These are phyloP conservation scores for Luffia ferchaultella DNA, from an alignment of 2,888 invertebrate genomes.

Conservation along the genomic window DNA sequence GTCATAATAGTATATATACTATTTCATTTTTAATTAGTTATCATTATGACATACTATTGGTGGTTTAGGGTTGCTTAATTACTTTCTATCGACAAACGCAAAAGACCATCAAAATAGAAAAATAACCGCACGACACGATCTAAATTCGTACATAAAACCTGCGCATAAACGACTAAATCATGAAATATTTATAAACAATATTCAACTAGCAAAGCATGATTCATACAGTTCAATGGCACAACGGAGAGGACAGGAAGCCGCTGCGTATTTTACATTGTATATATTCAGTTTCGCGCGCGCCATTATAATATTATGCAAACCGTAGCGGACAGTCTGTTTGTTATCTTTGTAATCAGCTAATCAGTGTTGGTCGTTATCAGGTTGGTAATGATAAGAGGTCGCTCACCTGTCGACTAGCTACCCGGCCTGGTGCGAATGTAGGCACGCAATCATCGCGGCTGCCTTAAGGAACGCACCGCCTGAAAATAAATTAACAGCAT, in stretches of 20 bases:
- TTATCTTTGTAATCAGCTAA: not conserved
- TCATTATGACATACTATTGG: too few relatives aligned
- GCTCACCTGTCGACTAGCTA: slow-evolving; percentile 25
- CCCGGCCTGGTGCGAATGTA: slow-evolving; percentile 54
- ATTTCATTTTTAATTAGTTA: too few relatives aligned
- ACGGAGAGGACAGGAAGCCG: not conserved
- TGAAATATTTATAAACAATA: too few relatives aligned
- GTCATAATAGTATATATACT: too few relatives aligned
- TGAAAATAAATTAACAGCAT: too few relatives aligned
- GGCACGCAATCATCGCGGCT: slow-evolving; percentile 22
- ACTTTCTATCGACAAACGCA: too few relatives aligned
- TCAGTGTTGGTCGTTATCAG: not conserved
- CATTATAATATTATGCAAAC: too few relatives aligned
- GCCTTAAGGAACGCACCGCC: not conserved
- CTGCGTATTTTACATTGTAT: not conserved
- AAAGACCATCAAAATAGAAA: too few relatives aligned
- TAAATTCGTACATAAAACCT: too few relatives aligned
- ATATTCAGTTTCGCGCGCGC: not conserved
- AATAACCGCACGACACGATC: too few relatives aligned
- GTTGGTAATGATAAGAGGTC: not conserved
- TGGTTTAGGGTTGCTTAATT: too few relatives aligned
- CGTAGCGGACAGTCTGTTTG: not conserved
- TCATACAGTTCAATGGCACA: not conserved
- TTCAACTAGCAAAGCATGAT: not conserved
- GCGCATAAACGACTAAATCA: too few relatives aligned